Evolutionary conservation across 2,888 invertebrate species (phyloP), one percentile per base, ranked within the genome.

Genomic region (Oscheius myriophilus): DNA sequence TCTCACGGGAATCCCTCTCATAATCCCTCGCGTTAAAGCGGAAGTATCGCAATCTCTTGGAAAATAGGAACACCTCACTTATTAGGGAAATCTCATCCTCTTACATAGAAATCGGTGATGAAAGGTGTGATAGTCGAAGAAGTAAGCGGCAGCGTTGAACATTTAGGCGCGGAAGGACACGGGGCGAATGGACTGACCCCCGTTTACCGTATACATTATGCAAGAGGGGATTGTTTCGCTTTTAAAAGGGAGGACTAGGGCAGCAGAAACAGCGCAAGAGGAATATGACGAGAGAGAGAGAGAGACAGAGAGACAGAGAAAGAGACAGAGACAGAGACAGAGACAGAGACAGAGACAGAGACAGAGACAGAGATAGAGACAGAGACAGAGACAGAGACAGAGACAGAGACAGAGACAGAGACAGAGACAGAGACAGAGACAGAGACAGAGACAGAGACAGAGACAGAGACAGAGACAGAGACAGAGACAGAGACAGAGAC

Each of bases 141-240:
- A 49, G 25, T 46, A 46, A 12, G 25, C 18, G 11, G 61, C n/a
- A 33, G 61, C 46, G 61, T 61, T 61, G 61, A 61, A 61, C 61
- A 61, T 61, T 18, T 33, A 33, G 33, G 33, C 33, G 33, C 33
- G 33, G 33, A 33, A 33, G 33, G 33, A 33, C 33, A 33, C 33
- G 33, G n/a, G n/a, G n/a, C n/a, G n/a, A n/a, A n/a, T 52, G 23
- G 21, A 54, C 26, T 25, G 26, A 12, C 53, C 43, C 43, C 26
- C 61, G 61, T 61, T 61, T 61, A 61, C 61, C 61, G 61, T 61
- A 61, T 61, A 25, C 61, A 61, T 61, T 25, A 61, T 61, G 61
- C 18, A 61, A 26, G 61, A 61, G 49, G 39, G 49, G 61, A 61
- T 61, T 61, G 61, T 61, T 61, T 61, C 33, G 45, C 46, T 3